Evolutionary conservation across 2,113 vertebrate species (phyloP).

Genomic region (Amia ocellicauda): DNA sequence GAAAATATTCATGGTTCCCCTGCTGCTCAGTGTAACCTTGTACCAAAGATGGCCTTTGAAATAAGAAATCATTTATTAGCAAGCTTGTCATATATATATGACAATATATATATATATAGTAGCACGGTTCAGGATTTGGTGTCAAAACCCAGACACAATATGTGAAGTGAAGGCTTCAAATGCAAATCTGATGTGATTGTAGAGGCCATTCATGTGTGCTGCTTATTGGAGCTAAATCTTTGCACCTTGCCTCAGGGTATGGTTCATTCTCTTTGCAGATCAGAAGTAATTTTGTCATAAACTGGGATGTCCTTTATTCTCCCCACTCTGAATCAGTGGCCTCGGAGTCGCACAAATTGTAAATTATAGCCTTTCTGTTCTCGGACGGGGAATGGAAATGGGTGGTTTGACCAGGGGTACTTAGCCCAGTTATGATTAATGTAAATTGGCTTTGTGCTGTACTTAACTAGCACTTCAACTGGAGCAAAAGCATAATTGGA

Average conservation of each 20-base stretch:
- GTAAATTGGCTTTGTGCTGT: too few species aligned
- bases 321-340: not conserved
- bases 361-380: not conserved
- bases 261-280: not conserved
- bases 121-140: too few species aligned
- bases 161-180: not conserved
- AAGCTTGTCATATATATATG: too few species aligned
- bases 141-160: not conserved
- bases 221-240: not conserved
- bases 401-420: too few species aligned
- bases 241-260: not conserved
- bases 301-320: not conserved
- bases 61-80: too few species aligned
- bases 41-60: not conserved
- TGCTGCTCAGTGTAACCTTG: not conserved
- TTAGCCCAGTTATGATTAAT: not conserved
- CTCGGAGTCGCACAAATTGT: not conserved
- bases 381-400: not conserved
- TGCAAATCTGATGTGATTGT: not conserved
- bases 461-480: too few species aligned
- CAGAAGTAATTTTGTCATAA: not conserved
- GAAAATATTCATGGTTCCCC: not conserved
- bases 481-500: too few species aligned
- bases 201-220: not conserved
- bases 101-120: not conserved